Evolutionary conservation across 2,888 invertebrate species (phyloP).

Genomic region (Euphydryas editha): DNA sequence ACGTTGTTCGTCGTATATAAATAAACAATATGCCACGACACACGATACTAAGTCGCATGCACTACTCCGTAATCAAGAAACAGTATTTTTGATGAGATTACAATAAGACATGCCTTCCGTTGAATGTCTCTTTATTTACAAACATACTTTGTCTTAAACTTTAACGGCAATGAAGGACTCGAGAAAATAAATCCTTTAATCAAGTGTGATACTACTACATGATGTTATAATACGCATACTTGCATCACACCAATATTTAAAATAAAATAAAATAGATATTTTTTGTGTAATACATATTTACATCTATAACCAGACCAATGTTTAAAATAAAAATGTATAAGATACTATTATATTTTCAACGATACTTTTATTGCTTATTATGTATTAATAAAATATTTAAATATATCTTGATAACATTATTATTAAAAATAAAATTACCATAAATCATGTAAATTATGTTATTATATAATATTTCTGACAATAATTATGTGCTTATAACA

Average conservation of each 20-base stretch:
- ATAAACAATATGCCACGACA: conserved; percentile 51
- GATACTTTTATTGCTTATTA: too few species aligned
- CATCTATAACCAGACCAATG: neutral
- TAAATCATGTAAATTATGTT: too few species aligned
- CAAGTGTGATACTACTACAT: conserved; percentile 51
- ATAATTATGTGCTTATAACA: too few species aligned
- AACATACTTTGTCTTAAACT: conserved; percentile 45
- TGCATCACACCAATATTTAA: conserved; percentile 68
- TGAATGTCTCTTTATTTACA: conserved; percentile 52
- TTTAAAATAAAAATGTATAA: neutral
- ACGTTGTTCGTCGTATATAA: conserved; percentile 49
- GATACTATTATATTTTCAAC: too few species aligned
- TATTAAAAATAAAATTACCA: too few species aligned
- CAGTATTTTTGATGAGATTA: conserved; percentile 42
- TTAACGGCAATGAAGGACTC: conserved; percentile 58
- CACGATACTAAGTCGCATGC: conserved; percentile 52
- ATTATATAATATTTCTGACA: too few species aligned
- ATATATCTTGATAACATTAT: too few species aligned
- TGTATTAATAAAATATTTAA: too few species aligned
- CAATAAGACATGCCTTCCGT: conserved; percentile 58
- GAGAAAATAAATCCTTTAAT: conserved; percentile 12
- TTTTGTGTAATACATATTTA: conserved; percentile 9
- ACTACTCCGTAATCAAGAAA: conserved; percentile 29
- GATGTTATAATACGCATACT: conserved; percentile 73
- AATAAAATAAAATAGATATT: conserved; percentile 35